Evolutionary conservation across 2,888 invertebrate genomes (phyloP), one percentile per base, ranked within the genome.

Genomic region (Pherbina coryleti): DNA sequence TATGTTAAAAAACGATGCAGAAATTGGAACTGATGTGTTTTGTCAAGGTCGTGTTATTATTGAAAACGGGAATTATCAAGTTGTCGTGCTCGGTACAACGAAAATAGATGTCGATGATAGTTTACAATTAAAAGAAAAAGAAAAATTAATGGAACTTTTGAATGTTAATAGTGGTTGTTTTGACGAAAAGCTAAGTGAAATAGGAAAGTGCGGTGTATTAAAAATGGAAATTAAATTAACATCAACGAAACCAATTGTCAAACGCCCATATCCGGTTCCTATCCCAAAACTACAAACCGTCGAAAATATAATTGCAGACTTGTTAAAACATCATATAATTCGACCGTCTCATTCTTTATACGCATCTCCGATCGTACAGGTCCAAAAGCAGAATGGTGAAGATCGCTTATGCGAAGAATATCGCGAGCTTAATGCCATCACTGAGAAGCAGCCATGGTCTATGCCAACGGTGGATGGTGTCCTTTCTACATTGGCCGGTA

Each of bases 361-460:
- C 25, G 72, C 78, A 4, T 78, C 4, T n/a, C 77, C 79, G n/a
- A 70, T 78, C 5, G 77, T 81, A 3, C 19, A 78, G 1, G 70
- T 75, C 1, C 69, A 34, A n/a, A 81, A 80, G 77, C 87, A 89
- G 1, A 81, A 84, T 25, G 87, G 90, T 3, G 86, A 88, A 25
- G 89, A 90, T 28, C 83, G 81, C n/a, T 19, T 78, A 2, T 80
- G 76, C n/a, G n/a, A n/a, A n/a, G n/a, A n/a, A n/a, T n/a, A n/a
- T n/a, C n/a, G n/a, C n/a, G n/a, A n/a, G n/a, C n/a, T n/a, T n/a
- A n/a, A n/a, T n/a, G n/a, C n/a, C n/a, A n/a, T n/a, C n/a, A n/a
- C n/a, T n/a, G n/a, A n/a, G n/a, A n/a, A n/a, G n/a, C n/a, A n/a
- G n/a, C n/a, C n/a, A n/a, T n/a, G n/a, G n/a, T n/a, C n/a, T 31